Conservation (phyloP, 2,113 vertebrate genomes). For the Egretta garzetta region DNA sequence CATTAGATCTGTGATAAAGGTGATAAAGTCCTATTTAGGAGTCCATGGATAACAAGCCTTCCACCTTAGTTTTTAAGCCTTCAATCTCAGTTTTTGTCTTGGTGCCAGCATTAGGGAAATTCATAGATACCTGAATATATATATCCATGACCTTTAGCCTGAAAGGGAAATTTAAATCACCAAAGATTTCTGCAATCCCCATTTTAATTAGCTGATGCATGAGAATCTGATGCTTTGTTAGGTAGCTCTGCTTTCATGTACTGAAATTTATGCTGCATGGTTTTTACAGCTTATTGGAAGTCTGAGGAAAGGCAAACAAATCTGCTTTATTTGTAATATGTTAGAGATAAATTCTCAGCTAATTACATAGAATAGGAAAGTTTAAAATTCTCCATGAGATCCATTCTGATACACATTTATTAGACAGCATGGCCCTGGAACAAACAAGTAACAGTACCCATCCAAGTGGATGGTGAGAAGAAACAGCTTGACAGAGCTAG, state of each 20-base stretch:
- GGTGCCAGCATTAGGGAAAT: not conserved
- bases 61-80: not conserved
- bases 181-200: not conserved
- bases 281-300: not conserved
- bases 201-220: not conserved
- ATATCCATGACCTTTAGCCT: not conserved
- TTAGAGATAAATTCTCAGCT: not conserved
- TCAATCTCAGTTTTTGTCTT: not conserved
- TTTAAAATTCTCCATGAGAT: not conserved
- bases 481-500: not conserved
- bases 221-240: not conserved
- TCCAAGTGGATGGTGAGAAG: not conserved
- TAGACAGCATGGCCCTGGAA: not conserved
- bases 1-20: too few species aligned
- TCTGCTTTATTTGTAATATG: not conserved
- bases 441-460: not conserved
- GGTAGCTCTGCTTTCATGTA: not conserved
- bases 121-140: not conserved
- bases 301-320: not conserved
- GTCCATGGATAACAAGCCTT: not conserved
- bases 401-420: not conserved
- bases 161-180: not conserved
- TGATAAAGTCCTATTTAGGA: not conserved
- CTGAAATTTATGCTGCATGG: not conserved
- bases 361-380: not conserved